Conservation (phyloP, 2,888 invertebrate genomes). For the Rhingia campestris region DNA sequence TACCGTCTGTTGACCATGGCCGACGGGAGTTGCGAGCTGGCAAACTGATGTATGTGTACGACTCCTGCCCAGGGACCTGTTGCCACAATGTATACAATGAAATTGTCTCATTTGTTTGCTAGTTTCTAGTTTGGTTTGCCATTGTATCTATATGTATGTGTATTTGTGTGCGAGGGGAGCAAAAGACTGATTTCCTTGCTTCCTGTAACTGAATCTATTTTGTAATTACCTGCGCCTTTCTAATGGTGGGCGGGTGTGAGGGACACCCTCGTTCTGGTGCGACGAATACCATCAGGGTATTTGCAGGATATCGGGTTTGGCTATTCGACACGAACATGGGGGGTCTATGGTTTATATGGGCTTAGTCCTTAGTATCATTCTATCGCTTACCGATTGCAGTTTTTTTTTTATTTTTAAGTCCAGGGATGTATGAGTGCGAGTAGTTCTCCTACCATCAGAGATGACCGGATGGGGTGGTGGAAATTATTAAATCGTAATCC, state of each 20-base stretch:
- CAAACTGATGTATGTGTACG: not conserved
- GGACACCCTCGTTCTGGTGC: not conserved
- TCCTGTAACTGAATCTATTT: constrained; percentile 46
- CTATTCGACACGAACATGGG: not conserved
- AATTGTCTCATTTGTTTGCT: constrained; percentile 29
- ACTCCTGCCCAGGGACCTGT: constrained; percentile 58
- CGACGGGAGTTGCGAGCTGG: not conserved
- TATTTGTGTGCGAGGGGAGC: not conserved
- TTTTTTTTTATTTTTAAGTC: not conserved
- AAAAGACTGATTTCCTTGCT: constrained; percentile 28
- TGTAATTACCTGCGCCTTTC: constrained; percentile 23
- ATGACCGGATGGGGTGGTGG: too few relatives aligned
- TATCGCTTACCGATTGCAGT: constrained; percentile 4
- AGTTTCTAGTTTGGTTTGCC: constrained; percentile 13
- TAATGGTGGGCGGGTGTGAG: not conserved
- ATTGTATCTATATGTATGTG: not conserved
- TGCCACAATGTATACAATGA: constrained; percentile 41
- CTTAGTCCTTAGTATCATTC: not conserved
- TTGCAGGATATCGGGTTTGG: constrained; percentile 19
- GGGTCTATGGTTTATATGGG: not conserved
- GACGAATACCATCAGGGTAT: constrained; percentile 2
- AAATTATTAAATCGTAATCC: not conserved
- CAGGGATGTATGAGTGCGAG: not conserved
- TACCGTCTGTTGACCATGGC: not conserved
- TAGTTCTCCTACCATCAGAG: too few relatives aligned